These are phyloP conservation scores for Porites lutea DNA, from an alignment of 64 coral and sea anemone species.

Conservation along the genomic window DNA sequence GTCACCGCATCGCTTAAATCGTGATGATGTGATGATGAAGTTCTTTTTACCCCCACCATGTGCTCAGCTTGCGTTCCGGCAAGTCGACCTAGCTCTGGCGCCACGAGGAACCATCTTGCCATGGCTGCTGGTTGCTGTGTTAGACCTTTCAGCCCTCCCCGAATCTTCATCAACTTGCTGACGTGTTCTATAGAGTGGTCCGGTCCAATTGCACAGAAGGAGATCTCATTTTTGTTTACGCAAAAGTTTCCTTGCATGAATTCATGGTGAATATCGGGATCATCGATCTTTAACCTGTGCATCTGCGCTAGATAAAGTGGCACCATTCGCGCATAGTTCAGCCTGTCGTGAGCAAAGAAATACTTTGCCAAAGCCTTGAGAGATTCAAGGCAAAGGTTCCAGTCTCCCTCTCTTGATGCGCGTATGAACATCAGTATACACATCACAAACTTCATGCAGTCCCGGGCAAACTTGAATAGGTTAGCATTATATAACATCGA, in stretches of 20 bases:
- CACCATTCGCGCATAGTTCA: slow-evolving; percentile 47
- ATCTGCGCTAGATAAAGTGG: slow-evolving; percentile 55
- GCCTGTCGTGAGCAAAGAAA: slow-evolving; percentile 46
- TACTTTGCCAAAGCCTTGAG: slow-evolving; percentile 47
- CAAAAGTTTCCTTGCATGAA: slow-evolving; percentile 44
- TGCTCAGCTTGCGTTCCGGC: background rate
- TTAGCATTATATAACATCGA: too few relatives aligned
- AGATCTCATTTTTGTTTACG: slow-evolving; percentile 73
- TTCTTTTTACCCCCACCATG: background rate
- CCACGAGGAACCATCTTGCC: background rate
- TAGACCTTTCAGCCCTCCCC: slow-evolving; percentile 59
- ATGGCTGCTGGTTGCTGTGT: slow-evolving; percentile 50
- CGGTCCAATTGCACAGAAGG: slow-evolving; percentile 69
- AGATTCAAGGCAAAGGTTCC: slow-evolving; percentile 50
- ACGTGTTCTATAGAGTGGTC: slow-evolving; percentile 65
- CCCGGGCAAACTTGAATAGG: slow-evolving; percentile 23
- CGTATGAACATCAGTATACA: slow-evolving; percentile 26
- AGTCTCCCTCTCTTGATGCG: slow-evolving; percentile 34
- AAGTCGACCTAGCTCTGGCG: background rate
- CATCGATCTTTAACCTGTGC: background rate
- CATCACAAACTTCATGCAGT: slow-evolving; percentile 20
- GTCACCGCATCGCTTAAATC: background rate
- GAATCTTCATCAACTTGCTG: slow-evolving; percentile 69
- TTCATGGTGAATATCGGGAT: slow-evolving; percentile 19
- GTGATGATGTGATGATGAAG: background rate